Base-by-base conservation (phyloP, 1,140 invertebrate species). In the Neodiprion lecontei region DNA sequence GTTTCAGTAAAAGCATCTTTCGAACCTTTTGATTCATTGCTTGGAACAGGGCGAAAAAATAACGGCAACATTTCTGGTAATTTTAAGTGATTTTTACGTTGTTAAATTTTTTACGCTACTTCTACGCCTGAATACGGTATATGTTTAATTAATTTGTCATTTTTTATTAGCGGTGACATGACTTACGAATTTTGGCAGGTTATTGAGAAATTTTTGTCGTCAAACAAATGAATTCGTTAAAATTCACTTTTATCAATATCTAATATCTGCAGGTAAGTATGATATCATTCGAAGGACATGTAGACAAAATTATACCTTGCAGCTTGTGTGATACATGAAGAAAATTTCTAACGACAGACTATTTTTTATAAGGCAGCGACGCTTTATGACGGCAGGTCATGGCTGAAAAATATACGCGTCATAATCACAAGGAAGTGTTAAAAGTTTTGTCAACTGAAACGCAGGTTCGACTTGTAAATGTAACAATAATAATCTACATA, bases 391-490 rank as follows among this genome's bases (percentile, higher is more conserved):
- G 1, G 28, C 28, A 40, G 28, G 1, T 40, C 28, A 40, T 40
- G 28, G 28, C 28, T 40, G 28, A 40, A 40, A 40, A 3, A 40
- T 40, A 40, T 40, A 40, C 28, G 28, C 28, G 28, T 40, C 28
- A 40, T 40, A 40, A 69, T 53, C 61, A 53, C 47, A 76, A 75
- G 48, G 73, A 72, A 21, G 50, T 17, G 5, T 23, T 49, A 65
- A 70, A 74, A 70, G 73, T 76, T 76, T 49, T 23, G 21, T 65
- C 53, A 67, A 67, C n/a, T 69, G 47, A 40, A 70, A 48, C 21
- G 14, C 40, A 72, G 12, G 48, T 23, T 17, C 40, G 11, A 21
- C 28, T 40, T 40, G 5, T 40, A 5, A 40, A 40, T 40, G 28
- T 40, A 40, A 2, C 28, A 40, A 40, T 40, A 40, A 40, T 3